Conservation (phyloP, 2,888 invertebrate genomes). For the Kryphioiulus occultus region DNA sequence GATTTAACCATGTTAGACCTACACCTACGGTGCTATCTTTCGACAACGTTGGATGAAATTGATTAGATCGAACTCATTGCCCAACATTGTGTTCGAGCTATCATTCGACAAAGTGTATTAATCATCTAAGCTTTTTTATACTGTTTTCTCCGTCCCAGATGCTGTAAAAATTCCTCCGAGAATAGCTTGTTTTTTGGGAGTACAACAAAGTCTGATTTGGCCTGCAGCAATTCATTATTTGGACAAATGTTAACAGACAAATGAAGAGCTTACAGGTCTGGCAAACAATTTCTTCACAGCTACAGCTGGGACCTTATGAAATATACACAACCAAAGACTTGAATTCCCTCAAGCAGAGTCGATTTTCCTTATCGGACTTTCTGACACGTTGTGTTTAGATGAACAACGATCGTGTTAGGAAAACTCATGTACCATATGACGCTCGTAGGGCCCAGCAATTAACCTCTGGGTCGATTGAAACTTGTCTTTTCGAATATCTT, state of each 20-base stretch:
- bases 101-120: conserved; percentile 17
- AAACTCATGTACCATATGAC: neutral
- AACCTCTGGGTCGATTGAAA: neutral
- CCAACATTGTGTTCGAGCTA: neutral
- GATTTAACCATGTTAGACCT: no score
- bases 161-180: neutral
- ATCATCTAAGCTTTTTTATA: neutral
- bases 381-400: neutral
- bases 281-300: neutral
- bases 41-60: neutral
- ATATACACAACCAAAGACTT: neutral
- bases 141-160: neutral
- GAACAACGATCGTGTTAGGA: neutral
- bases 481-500: neutral
- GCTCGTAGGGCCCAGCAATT: neutral
- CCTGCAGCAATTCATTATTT: neutral
- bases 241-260: conserved; percentile 4
- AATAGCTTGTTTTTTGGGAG: neutral
- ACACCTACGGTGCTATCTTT: neutral
- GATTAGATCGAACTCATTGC: neutral
- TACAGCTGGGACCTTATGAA: neutral
- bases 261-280: neutral
- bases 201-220: neutral
- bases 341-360: neutral
- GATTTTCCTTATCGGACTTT: neutral